Conservation (phyloP, 1,140 invertebrate genomes). For the Tetramorium parvispinum region DNA sequence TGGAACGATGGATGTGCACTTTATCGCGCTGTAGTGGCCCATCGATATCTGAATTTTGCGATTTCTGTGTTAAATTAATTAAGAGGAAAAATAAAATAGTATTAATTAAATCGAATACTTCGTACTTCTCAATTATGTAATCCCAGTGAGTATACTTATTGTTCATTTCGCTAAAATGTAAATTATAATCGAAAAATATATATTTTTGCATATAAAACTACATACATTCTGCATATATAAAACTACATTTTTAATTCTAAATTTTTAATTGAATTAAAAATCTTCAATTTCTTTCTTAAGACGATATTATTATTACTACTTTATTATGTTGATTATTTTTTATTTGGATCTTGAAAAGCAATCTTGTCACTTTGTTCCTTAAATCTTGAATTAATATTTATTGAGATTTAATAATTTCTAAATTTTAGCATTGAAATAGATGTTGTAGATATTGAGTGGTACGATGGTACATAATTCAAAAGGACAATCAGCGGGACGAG, state of each 20-base stretch:
- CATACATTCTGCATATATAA: neutral
- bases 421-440: neutral
- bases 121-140: constrained; percentile 21
- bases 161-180: neutral
- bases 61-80: neutral
- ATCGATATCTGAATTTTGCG: neutral
- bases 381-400: neutral
- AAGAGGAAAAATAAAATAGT: neutral
- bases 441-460: constrained; percentile 33
- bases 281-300: neutral
- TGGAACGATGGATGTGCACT: neutral
- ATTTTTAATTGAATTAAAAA: constrained; percentile 1
- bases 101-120: constrained; percentile 6
- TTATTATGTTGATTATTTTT: neutral
- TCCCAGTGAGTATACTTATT: neutral
- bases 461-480: constrained; percentile 49
- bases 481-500: constrained; percentile 77
- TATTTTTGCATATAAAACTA: neutral
- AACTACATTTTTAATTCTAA: neutral
- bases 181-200: neutral
- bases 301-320: neutral
- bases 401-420: neutral
- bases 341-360: neutral
- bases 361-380: neutral
- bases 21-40: neutral